Percentiles rank a stretch among this genome's conserved stretches.
phyloP scores from a whole-genome alignment of 2,797 vertebrate species.

The Sebastolobus alascanus region DNA sequence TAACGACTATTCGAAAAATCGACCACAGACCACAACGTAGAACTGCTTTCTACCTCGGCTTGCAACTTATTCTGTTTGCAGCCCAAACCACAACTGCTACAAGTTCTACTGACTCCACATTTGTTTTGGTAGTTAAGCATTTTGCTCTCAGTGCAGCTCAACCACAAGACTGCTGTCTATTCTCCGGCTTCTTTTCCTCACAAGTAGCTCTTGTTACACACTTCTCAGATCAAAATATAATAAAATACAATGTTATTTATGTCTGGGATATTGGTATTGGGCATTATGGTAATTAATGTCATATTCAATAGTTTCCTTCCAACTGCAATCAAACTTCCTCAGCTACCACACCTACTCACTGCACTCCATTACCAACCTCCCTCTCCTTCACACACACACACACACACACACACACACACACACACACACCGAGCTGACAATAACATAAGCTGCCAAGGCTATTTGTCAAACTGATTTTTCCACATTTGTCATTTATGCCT shows the following conservation, averaged over 20 bases:
- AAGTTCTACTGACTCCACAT: no score
- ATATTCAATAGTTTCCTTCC: not conserved
- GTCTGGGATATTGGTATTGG: no score
- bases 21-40: not conserved
- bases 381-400: not conserved
- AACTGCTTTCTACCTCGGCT: not conserved
- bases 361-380: not conserved
- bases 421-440: constrained; percentile 5
- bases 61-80: not conserved
- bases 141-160: no score
- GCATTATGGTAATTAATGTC: not conserved
- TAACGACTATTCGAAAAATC: no score
- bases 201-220: not conserved
- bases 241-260: not conserved
- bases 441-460: constrained; percentile 19
- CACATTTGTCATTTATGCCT: constrained; percentile 52
- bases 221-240: not conserved
- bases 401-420: not conserved
- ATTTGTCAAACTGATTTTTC: constrained; percentile 52
- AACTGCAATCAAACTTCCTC: constrained; percentile 2
- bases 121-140: no score
- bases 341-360: not conserved
- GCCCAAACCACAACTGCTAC: no score
- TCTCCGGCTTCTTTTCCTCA: not conserved
- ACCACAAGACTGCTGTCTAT: no score